Conservation (phyloP, 2,113 vertebrate species). For the Varanus salvator region DNA sequence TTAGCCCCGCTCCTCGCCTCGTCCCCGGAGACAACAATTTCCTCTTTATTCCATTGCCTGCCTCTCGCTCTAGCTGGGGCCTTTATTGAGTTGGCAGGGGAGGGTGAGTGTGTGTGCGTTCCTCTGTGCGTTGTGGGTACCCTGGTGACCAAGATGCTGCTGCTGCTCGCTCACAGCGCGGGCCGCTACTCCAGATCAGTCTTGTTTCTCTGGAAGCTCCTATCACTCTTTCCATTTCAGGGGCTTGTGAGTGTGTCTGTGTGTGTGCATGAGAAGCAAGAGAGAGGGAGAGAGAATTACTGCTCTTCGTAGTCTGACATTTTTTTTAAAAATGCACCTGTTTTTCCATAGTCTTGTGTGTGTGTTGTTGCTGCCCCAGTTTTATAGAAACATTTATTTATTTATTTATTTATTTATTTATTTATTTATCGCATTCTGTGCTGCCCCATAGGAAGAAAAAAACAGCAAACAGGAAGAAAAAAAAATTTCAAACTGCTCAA, state of each 20-base stretch:
- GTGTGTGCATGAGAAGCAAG: too few species aligned
- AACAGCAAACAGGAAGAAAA: neutral
- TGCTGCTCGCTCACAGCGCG: neutral
- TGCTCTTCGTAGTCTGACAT: neutral
- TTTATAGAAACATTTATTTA: neutral
- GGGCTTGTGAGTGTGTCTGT: neutral
- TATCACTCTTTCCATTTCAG: slow-evolving; percentile 21
- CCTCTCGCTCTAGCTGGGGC: slow-evolving; percentile 48
- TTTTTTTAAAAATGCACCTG: neutral
- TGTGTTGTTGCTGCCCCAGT: neutral
- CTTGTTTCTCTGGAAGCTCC: slow-evolving; percentile 34
- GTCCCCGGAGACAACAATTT: slow-evolving; percentile 51
- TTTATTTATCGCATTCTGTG: too few species aligned
- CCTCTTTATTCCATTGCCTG: slow-evolving; percentile 62
- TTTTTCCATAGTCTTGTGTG: slow-evolving; percentile 53
- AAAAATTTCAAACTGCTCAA: neutral
- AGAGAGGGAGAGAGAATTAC: neutral
- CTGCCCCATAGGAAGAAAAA: too few species aligned
- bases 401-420: too few species aligned
- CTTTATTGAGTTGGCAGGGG: slow-evolving; percentile 45
- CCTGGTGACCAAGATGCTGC: neutral
- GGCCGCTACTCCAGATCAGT: slow-evolving; percentile 48
- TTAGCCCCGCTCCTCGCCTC: slow-evolving; percentile 60
- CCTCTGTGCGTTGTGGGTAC: neutral
- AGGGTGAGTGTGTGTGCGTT: neutral